These are phyloP conservation scores for Amniataba percoides DNA, from an alignment of 2,797 vertebrate species.

Conservation along the genomic window DNA sequence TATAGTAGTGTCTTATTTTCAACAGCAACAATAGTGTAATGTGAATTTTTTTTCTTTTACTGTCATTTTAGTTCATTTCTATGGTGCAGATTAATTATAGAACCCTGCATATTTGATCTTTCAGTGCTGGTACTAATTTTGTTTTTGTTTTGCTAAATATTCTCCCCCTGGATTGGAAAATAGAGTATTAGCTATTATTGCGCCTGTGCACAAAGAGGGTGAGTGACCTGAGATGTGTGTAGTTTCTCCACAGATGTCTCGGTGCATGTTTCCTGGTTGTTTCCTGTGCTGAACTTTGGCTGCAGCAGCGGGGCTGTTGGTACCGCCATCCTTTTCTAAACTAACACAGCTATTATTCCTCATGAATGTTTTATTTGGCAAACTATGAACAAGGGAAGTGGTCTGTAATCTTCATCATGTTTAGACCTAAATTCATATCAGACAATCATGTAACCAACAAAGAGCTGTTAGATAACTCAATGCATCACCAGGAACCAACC, in stretches of 20 bases:
- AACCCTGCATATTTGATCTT: slow-evolving; percentile 46
- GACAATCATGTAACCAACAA: slow-evolving; percentile 64
- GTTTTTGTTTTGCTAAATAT: slow-evolving; percentile 2
- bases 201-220: slow-evolving; percentile 33
- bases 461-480: slow-evolving; percentile 32
- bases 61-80: slow-evolving; percentile 62
- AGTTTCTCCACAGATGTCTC: slow-evolving; percentile 47
- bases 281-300: slow-evolving; percentile 46
- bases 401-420: slow-evolving; percentile 29
- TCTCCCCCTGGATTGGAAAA: slow-evolving; percentile 43
- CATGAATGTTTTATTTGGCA: slow-evolving; percentile 48
- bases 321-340: slow-evolving; percentile 51
- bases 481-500: slow-evolving; percentile 39
- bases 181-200: slow-evolving; percentile 38
- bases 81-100: slow-evolving; percentile 51
- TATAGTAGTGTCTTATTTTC: slow-evolving; percentile 39
- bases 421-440: slow-evolving; percentile 49
- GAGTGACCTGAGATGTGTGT: slow-evolving; percentile 48
- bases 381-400: slow-evolving; percentile 40
- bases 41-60: slow-evolving; percentile 56
- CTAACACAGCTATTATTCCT: slow-evolving; percentile 47
- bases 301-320: slow-evolving; percentile 75
- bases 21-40: slow-evolving; percentile 49
- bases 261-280: slow-evolving; percentile 31
- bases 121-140: slow-evolving; percentile 66